Conservation (phyloP, 2,888 invertebrate genomes). For the Tuta absoluta region DNA sequence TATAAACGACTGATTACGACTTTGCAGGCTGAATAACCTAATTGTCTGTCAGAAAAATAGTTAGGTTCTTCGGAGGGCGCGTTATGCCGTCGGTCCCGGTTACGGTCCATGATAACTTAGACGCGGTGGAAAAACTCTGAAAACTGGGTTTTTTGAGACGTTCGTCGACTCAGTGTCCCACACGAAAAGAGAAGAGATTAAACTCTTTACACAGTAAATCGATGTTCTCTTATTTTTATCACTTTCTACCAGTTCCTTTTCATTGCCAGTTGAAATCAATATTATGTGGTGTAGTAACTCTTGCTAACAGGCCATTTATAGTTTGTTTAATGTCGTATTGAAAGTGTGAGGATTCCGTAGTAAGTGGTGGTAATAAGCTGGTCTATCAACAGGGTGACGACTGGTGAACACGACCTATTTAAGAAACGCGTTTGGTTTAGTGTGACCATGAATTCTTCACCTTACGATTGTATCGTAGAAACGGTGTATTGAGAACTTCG, state of each 20-base stretch:
- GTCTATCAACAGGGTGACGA: slow-evolving; percentile 9
- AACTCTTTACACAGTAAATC: not conserved
- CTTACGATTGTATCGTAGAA: not conserved
- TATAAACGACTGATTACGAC: no score
- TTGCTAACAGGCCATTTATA: slow-evolving; percentile 20
- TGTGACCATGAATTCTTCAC: not conserved
- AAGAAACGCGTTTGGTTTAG: slow-evolving; percentile 1
- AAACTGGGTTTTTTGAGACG: no score
- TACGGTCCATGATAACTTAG: no score
- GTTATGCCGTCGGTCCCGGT: no score
- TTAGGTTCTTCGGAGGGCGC: no score
- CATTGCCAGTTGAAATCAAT: not conserved
- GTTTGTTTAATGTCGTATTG: slow-evolving; percentile 13
- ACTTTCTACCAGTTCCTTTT: not conserved
- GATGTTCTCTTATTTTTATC: not conserved
- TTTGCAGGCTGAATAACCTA: no score
- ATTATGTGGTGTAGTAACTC: not conserved
- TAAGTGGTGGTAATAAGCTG: slow-evolving; percentile 12
- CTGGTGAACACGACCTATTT: slow-evolving; percentile 4
- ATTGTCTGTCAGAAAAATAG: no score
- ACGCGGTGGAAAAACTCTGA: no score
- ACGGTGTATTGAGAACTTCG: not conserved
- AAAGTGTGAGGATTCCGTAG: slow-evolving; percentile 8
- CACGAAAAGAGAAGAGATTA: no score
- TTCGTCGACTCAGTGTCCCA: no score